Evolutionary conservation across 2,888 invertebrate genomes (phyloP), one percentile per base, ranked within the genome.

Genomic region (Melanargia galathea): DNA sequence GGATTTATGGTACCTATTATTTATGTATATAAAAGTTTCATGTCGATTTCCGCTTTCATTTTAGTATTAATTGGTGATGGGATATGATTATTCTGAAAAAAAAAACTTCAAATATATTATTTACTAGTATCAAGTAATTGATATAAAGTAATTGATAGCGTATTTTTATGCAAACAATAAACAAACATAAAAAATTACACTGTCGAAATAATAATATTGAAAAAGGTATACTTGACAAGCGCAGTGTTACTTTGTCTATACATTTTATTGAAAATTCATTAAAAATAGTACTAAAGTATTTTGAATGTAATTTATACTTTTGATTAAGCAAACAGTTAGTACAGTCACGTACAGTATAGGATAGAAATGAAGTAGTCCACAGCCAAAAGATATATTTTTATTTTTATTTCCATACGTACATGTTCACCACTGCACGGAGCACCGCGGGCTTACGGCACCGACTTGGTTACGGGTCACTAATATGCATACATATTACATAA

Each of bases 341-440:
- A 26, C 5, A 5, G 24, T 26, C 5, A 5, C 24, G 4, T 35
- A 4, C 0, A 35, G 0, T 35, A 13, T 35, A 16, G 40, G n/a
- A 16, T 16, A 7, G 40, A 7, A 16, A 43, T 43, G 8, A 40
- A 62, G 78, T 81, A 78, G 76, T 84, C 78, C 81, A 83, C 74
- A 71, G 74, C 80, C 78, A 78, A 58, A 58, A 48, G 4, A 52
- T 24, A n/a, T 51, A 80, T 72, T 64, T 59, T 65, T 59, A 43
- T 55, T 18, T 72, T 71, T 64, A 68, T 57, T 56, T 54, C 8
- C 38, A 22, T 46, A 61, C 45, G 66, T 69, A 68, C 69, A 73
- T 69, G 65, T 70, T 71, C 69, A 73, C 62, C 68, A 67, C 66
- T 66, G 60, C 66, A 70, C 68, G 62, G 40, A 33, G 59, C 65